Conservation (phyloP, 2,888 invertebrate genomes). For the Tricholauxania praeusta region DNA sequence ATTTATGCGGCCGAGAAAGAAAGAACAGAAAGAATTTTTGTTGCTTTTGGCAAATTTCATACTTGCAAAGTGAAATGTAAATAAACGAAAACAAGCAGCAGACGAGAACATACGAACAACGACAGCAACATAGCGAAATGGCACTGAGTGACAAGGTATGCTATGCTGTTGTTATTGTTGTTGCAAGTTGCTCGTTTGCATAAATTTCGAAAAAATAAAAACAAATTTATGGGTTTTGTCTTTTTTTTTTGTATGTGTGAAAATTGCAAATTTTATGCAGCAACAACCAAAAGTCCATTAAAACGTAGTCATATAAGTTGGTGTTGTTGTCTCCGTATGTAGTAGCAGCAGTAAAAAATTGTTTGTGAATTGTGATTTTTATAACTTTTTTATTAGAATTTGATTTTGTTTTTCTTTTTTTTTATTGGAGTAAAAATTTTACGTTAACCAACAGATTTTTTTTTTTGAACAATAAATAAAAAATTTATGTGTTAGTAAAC, state of each 20-base stretch:
- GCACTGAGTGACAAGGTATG: neutral
- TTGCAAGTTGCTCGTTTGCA: neutral
- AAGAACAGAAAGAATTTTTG: slow-evolving; percentile 4
- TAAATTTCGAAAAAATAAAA: neutral
- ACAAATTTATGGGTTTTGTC: neutral
- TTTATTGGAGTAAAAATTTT: too few relatives aligned
- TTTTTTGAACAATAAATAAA: too few relatives aligned
- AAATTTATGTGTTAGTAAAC: too few relatives aligned
- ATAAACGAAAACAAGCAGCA: neutral
- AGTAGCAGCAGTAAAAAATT: too few relatives aligned
- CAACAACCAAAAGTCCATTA: too few relatives aligned
- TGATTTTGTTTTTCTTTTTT: too few relatives aligned
- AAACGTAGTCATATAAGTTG: too few relatives aligned
- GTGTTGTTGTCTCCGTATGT: too few relatives aligned
- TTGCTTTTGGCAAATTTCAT: slow-evolving; percentile 19
- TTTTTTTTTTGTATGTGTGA: neutral
- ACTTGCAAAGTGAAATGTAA: neutral
- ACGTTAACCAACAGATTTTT: too few relatives aligned
- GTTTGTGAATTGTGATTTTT: too few relatives aligned
- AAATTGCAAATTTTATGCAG: neutral
- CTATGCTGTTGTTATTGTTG: neutral
- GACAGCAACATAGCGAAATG: neutral
- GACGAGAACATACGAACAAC: neutral
- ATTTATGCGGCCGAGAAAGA: neutral
- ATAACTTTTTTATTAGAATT: too few relatives aligned